Evolutionary conservation across 35 echinoderm and acorn worm species (phyloP), one percentile per base, ranked within the genome.

Genomic region (Lytechinus variegatus): DNA sequence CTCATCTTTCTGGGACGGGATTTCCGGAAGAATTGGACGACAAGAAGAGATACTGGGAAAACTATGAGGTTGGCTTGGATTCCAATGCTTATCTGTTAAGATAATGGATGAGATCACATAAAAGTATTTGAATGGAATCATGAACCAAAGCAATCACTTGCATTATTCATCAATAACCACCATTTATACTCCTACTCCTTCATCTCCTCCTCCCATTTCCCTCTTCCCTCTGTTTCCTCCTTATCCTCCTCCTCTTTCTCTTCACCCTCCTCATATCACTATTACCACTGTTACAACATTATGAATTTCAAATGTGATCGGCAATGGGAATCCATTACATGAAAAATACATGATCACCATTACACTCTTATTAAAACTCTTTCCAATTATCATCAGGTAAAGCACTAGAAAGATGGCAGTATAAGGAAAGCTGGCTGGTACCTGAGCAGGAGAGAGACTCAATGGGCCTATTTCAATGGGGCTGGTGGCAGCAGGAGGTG

Each of bases 371-470:
- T 5, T 12, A 54, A 29, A 10, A 90, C 27, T 44, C 8, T 44
- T 44, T 12, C 52, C 19, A 44, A 27, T 9, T n/a, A n/a, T n/a
- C n/a, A n/a, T 9, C 56, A 58, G 9, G 9, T 11, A 9, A 9
- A 58, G 9, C 56, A 8, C 56, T 13, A 58, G 9, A 11, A 0
- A 2, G 56, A 11, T 9, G 13, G 56, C 13, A 7, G 13, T 10
- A 58, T 10, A 56, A 58, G 1, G 8, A 12, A 12, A 13, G 56
- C 33, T 44, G 56, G 56, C 56, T 9, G 28, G 27, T 97, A 99
- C 98, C 98, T 98, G 97, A 44, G 97, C 96, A 19, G 98, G 97
- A 19, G 98, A 98, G 27, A 99, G 72, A n/a, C 97, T 99, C 86
- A 99, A 92, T 19, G 98, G 98, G 51, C 98, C 98, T 29, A 99